phyloP scores from a whole-genome alignment of 2,888 invertebrate genomes.

The Alentia gelatinosa region DNA sequence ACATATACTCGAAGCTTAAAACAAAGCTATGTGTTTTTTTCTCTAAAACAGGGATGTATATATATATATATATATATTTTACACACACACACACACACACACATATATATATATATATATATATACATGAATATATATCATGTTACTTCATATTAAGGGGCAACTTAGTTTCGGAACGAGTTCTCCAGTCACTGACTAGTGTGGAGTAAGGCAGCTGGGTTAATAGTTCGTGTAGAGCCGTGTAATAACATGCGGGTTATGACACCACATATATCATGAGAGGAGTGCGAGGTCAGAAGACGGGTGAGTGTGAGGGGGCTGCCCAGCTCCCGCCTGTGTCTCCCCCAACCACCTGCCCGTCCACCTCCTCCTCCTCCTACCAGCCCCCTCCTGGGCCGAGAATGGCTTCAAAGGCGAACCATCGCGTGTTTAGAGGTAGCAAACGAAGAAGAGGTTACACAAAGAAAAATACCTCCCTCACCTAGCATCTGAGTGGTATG shows the following conservation, averaged over 20 bases:
- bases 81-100: not conserved
- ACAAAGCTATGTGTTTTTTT: too few relatives aligned
- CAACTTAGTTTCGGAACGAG: not conserved
- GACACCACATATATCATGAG: not conserved
- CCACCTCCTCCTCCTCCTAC: not conserved
- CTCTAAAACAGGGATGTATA: too few relatives aligned
- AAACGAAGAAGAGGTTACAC: not conserved
- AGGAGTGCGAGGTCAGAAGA: too few relatives aligned
- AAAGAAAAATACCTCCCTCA: not conserved
- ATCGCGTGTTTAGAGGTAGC: not conserved
- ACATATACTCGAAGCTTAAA: too few relatives aligned
- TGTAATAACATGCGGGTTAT: not conserved
- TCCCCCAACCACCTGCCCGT: not conserved
- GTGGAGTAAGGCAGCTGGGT: not conserved
- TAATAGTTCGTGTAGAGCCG: too few relatives aligned
- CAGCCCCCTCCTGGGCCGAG: not conserved
- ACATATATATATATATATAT: not conserved
- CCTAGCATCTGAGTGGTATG: not conserved
- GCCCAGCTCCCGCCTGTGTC: not conserved
- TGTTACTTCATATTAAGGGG: not conserved
- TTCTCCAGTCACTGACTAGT: too few relatives aligned
- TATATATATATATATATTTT: not conserved
- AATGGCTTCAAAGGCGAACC: not conserved
- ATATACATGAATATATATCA: not conserved
- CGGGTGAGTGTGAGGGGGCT: not conserved